Base-by-base conservation (phyloP, 23 tunicate species). In the Trididemnum nubilum region DNA sequence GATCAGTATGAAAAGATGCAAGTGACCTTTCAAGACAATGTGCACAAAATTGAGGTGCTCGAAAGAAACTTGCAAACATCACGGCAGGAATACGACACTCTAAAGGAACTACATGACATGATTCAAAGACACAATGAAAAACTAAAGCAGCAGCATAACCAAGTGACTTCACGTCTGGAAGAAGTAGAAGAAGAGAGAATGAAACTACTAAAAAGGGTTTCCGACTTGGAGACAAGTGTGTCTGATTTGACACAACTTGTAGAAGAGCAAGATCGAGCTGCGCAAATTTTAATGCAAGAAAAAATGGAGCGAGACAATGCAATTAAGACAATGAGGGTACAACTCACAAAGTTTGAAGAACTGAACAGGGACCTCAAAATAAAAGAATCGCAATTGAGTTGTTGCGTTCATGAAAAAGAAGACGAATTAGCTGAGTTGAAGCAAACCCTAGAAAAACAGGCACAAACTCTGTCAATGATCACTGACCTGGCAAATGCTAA, bases 71-170 rank as follows among this genome's bases (percentile, higher is more conserved):
- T 85, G 25, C 66, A 73, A 49, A 75, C 86, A 21, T 76, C 78
- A 9, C 58, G 76, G 33, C 89, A 85, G 64, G 96, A 90, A 35
- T 85, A 84, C 50, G 89, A 80, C 82, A 80, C 90, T 2, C 64
- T 90, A 64, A 84, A 75, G 35, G 89, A 90, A 58, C 83, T 85
- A 34, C 86, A 90, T 66, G 96, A 84, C 61, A 90, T 90, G 96
- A 74, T 90, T 23, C 96, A 90, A 4, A 85, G 73, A 73, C 96
- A 90, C 76, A 90, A 75, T 40, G 96, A 90, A 51, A 90, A 90
- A 57, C 31, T 90, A 51, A 90, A 90, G 69, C 64, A 74, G 35
- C 96, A 90, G 32, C 79, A 73, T 33, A 74, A 35, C 63, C 86
- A 85, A 67, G 36, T 67, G 26, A 50, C 89, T 0, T 35, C 34